These are phyloP conservation scores for Alethe diademata DNA, from an alignment of 2,113 vertebrate genomes.

Conservation along the genomic window DNA sequence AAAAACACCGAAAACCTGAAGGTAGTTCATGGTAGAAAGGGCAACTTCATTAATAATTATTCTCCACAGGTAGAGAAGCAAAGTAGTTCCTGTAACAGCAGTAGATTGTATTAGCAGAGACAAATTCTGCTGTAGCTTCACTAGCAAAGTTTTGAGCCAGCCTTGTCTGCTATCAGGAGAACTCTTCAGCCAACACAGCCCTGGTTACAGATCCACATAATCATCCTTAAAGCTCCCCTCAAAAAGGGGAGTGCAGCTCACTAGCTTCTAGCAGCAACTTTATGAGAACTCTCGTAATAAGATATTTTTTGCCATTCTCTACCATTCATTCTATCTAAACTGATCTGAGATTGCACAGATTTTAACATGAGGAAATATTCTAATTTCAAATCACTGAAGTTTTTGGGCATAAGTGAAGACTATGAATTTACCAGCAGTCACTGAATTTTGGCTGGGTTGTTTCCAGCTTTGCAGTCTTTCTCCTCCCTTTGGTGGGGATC, in stretches of 20 bases:
- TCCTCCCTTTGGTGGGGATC: background rate
- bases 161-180: background rate
- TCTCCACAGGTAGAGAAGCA: background rate
- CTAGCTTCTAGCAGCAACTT: background rate
- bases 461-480: background rate
- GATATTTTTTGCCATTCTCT: background rate
- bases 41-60: background rate
- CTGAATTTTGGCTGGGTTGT: background rate
- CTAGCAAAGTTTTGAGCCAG: background rate
- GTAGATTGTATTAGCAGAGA: background rate
- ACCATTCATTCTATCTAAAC: background rate
- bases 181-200: background rate
- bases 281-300: background rate
- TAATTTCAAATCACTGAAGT: accelerated
- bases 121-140: background rate
- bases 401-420: background rate
- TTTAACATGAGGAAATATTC: background rate
- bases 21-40: background rate
- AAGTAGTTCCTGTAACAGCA: background rate
- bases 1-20: background rate
- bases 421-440: background rate
- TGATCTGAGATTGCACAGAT: background rate
- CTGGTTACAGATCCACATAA: background rate
- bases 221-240: accelerated
- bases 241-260: background rate